Conservation (phyloP, 1,140 invertebrate genomes). For the Saccostrea glomerata region DNA sequence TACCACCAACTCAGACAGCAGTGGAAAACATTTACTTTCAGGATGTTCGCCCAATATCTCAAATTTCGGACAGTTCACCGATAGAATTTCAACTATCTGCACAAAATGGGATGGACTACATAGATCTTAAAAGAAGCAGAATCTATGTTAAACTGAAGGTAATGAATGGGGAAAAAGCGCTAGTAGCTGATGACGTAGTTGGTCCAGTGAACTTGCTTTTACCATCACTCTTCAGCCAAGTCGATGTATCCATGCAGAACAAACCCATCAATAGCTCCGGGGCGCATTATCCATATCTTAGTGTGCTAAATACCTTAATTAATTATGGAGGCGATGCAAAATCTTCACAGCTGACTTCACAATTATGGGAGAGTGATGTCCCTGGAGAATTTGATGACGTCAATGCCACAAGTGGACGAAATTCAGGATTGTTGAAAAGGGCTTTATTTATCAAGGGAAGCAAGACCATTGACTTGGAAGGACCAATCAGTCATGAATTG, state of each 20-base stretch:
- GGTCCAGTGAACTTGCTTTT: constrained; percentile 43
- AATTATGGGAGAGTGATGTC: constrained; percentile 8
- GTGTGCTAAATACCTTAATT: constrained; percentile 36
- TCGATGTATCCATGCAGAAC: constrained; percentile 38
- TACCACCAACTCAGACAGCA: too few relatives aligned
- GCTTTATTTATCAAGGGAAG: background rate
- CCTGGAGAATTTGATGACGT: constrained; percentile 44
- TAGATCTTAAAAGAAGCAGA: constrained; percentile 14
- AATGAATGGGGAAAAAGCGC: constrained; percentile 21
- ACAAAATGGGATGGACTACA: constrained; percentile 22
- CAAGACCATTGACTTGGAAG: constrained; percentile 45
- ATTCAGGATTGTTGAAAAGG: constrained; percentile 35
- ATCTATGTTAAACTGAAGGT: constrained; percentile 44
- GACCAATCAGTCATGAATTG: constrained; percentile 49
- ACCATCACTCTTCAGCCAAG: constrained; percentile 39
- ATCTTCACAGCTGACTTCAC: background rate
- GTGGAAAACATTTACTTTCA: background rate
- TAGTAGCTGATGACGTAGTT: background rate
- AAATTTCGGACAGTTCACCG: too few relatives aligned
- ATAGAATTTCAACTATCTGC: too few relatives aligned
- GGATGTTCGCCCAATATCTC: background rate
- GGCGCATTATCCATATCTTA: constrained; percentile 38
- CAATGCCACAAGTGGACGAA: constrained; percentile 41
- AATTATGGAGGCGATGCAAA: constrained; percentile 36
- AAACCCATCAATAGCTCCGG: constrained; percentile 27